These are phyloP conservation scores for Prorops nasuta DNA, from an alignment of 1,140 invertebrate species.

Conservation along the genomic window DNA sequence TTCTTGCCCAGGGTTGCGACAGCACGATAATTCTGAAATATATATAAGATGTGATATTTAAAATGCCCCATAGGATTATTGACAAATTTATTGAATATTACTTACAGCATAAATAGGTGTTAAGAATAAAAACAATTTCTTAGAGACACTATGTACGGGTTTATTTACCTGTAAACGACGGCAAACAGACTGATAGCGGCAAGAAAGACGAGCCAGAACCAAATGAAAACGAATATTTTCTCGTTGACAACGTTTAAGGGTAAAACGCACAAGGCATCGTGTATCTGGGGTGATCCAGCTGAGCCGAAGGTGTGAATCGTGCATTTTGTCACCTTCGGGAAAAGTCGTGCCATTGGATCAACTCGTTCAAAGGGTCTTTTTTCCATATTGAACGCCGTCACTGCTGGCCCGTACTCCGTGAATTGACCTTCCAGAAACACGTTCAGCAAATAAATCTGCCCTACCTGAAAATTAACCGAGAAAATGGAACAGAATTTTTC, in stretches of 20 bases:
- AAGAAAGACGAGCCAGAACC: conserved; percentile 61
- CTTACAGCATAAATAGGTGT: background rate
- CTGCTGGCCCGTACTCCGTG: conserved; percentile 65
- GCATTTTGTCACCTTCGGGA: conserved; percentile 82
- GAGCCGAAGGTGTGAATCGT: conserved; percentile 58
- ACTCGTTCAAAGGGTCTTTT: conserved; percentile 38
- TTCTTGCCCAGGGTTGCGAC: conserved; percentile 52
- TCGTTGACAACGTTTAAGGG: conserved; percentile 63
- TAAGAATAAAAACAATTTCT: background rate
- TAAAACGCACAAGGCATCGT: conserved; percentile 61
- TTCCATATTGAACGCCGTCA: conserved; percentile 52
- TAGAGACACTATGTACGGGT: background rate
- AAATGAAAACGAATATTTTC: conserved; percentile 59
- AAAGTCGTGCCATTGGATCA: conserved; percentile 63
- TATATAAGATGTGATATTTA: background rate
- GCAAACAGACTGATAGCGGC: conserved; percentile 43
- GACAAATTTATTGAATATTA: background rate
- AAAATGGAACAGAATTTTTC: too few relatives aligned
- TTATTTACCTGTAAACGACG: conserved; percentile 44
- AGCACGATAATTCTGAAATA: conserved; percentile 53
- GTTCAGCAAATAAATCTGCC: conserved; percentile 60
- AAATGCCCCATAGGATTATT: background rate
- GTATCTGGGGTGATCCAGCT: conserved; percentile 36
- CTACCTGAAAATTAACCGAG: conserved; percentile 29
- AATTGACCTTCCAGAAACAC: conserved; percentile 67